Conservation (phyloP, 2,797 vertebrate species). For the Sitta carolinensis region DNA sequence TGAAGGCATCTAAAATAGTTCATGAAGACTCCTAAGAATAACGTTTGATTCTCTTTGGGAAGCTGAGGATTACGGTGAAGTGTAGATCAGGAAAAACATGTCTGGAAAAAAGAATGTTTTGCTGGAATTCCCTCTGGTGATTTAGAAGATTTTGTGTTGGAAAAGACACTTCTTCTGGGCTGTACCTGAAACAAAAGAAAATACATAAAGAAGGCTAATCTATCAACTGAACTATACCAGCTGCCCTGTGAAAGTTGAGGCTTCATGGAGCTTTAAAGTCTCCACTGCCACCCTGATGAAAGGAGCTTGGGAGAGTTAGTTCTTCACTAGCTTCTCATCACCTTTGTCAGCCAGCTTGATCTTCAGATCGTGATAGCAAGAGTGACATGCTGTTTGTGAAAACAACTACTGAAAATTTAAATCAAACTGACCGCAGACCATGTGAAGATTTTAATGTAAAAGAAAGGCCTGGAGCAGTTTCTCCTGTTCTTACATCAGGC, state of each 20-base stretch:
- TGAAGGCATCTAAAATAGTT: neutral
- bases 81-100: neutral
- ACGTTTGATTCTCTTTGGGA: neutral
- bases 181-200: neutral
- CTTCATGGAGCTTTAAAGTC: neutral
- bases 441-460: neutral
- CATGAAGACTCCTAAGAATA: neutral
- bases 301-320: neutral
- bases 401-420: neutral
- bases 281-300: accelerated
- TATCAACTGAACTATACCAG: neutral
- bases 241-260: neutral
- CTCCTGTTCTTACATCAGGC: neutral
- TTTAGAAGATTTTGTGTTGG: neutral
- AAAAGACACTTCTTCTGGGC: neutral
- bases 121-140: neutral
- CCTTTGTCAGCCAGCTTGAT: neutral
- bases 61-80: neutral
- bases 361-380: neutral
- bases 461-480: neutral
- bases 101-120: neutral
- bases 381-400: neutral
- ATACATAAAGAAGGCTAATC: neutral
- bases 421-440: neutral
- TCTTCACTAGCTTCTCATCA: neutral